Base-by-base conservation (phyloP, 1,140 invertebrate genomes). In the Drosophila virilis region DNA sequence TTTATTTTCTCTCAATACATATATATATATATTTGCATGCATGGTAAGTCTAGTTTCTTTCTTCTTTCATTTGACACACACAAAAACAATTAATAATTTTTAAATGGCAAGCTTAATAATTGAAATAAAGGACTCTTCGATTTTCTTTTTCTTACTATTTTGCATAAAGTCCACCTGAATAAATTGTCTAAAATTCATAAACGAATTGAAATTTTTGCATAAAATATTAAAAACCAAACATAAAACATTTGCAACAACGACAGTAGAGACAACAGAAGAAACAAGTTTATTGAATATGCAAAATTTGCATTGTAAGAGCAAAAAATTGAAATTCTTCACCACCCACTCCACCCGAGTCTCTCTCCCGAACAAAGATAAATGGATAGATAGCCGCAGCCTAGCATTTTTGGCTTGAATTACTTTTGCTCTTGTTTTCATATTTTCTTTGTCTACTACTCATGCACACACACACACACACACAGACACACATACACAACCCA, bases 261-360 rank as follows among this genome's bases (percentile, higher is more conserved):
- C 69, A 77, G 55, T 54, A 62, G 67, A 62, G 67, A 68, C 52
- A 51, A 59, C 52, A 78, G 22, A 28, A 75, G 65, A 62, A 78
- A 46, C 57, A 62, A 82, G 79, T 82, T 82, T 82, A 82, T 82
- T 82, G 75, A 82, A 82, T 82, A 83, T 83, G 66, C 80, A 78
- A 68, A 82, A 78, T 82, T 61, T 70, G 42, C 57, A 77, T 58
- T 58, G 45, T 59, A 60, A 37, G 17, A 62, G 37, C 32, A 69
- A 52, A 42, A 74, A 77, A 61, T 50, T 48, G 33, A 61, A 57
- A 46, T 28, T 37, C 42, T 32, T 59, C n/a, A 10, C 48, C 28
- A 9, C 12, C 5, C 40, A 8, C 6, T 13, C 35, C 10, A 8
- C 1, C 12, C 10, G n/a, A 45, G 13, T 13, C 15, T 40, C 9